Percentiles rank a stretch among this genome's conserved stretches.
Conservation (phyloP, 2,797 vertebrate species). For the Chloroceryle inda region DNA sequence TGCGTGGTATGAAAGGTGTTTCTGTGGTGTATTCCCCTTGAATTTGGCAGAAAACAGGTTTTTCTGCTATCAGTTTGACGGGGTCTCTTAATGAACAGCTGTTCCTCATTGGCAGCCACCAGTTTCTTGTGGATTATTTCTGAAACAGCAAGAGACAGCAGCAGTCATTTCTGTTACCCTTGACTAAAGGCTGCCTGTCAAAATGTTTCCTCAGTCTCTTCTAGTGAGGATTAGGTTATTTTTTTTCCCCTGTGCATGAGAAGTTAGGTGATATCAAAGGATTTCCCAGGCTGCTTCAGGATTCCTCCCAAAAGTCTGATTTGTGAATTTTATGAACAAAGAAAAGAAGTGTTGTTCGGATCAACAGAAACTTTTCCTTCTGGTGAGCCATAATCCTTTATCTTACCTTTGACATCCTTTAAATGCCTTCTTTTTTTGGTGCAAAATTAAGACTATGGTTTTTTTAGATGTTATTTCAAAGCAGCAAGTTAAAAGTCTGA, state of each 20-base stretch:
- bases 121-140: constrained; percentile 41
- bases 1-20: background rate
- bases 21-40: background rate
- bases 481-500: background rate
- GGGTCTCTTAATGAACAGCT: constrained; percentile 47
- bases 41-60: constrained; percentile 16
- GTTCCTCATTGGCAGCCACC: constrained; percentile 33
- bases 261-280: background rate
- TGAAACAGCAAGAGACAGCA: constrained; percentile 39
- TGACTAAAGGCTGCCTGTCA: constrained; percentile 13
- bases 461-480: background rate
- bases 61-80: background rate
- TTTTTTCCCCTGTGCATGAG: background rate
- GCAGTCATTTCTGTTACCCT: constrained; percentile 30
- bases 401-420: background rate
- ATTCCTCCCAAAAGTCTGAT: background rate
- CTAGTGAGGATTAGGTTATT: background rate
- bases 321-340: background rate
- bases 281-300: background rate
- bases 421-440: background rate
- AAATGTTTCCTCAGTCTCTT: background rate
- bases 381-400: background rate
- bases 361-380: background rate
- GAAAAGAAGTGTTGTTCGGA: background rate
- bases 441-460: background rate